Conservation (phyloP, 1,140 invertebrate genomes). For the Caenorhabditis latens region DNA sequence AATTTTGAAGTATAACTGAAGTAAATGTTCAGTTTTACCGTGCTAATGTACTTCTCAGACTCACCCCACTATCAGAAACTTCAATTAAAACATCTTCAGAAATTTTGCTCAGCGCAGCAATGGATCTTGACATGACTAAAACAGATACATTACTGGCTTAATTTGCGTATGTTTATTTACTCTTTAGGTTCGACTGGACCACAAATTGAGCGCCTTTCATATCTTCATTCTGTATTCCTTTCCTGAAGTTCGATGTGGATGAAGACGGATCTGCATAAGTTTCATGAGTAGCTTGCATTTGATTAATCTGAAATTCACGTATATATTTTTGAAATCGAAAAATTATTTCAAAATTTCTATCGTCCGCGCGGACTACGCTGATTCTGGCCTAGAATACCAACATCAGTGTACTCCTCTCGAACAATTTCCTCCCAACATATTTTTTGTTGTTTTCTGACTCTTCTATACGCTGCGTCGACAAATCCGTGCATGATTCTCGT, state of each 20-base stretch:
- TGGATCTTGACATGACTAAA: slow-evolving; percentile 34
- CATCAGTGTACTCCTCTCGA: neutral
- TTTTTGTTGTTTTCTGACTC: slow-evolving; percentile 1
- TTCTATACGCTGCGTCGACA: neutral
- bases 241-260: neutral
- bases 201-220: slow-evolving; percentile 49
- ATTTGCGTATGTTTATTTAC: neutral
- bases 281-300: slow-evolving; percentile 46
- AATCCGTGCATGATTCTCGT: slow-evolving; percentile 50
- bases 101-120: slow-evolving; percentile 29
- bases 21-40: neutral
- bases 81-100: slow-evolving; percentile 43
- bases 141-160: neutral
- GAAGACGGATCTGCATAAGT: slow-evolving; percentile 41
- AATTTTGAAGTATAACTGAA: slow-evolving; percentile 43
- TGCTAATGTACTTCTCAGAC: neutral
- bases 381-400: neutral
- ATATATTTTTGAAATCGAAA: neutral
- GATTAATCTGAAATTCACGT: neutral
- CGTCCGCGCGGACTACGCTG: neutral
- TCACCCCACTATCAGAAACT: slow-evolving; percentile 22
- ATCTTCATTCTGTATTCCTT: slow-evolving; percentile 24
- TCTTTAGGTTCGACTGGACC: slow-evolving; percentile 28
- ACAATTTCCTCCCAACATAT: neutral
- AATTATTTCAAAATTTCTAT: neutral